Conservation (phyloP, 92 coral and sea anemone genomes). For the Muricea muricata region DNA sequence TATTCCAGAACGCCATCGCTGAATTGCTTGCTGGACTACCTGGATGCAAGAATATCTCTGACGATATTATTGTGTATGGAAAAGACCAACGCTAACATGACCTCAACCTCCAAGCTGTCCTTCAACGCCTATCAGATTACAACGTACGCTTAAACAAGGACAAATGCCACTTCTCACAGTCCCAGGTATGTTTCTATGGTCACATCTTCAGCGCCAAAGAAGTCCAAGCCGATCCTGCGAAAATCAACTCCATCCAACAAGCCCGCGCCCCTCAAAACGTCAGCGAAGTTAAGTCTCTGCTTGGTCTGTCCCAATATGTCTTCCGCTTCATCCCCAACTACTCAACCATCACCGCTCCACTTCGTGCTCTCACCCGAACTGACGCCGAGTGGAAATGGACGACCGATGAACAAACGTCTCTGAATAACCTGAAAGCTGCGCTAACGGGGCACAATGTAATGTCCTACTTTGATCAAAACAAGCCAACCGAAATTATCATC, state of each 20-base stretch:
- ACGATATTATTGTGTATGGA: conserved; percentile 35
- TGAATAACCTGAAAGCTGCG: conserved; percentile 58
- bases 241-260: conserved; percentile 48
- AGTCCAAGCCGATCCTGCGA: conserved; percentile 28
- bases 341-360: conserved; percentile 63
- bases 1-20: conserved; percentile 46
- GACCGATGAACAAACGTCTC: conserved; percentile 56
- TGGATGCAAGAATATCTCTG: conserved; percentile 45
- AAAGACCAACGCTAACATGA: conserved; percentile 50
- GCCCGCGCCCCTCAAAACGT: conserved; percentile 53
- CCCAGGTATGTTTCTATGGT: conserved; percentile 59
- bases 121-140: conserved; percentile 52
- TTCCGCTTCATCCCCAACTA: conserved; percentile 43
- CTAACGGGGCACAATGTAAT: conserved; percentile 64
- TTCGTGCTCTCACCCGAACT: conserved; percentile 58
- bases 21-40: conserved; percentile 32
- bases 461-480: conserved; percentile 64
- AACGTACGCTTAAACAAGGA: conserved; percentile 65
- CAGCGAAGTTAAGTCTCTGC: conserved; percentile 39
- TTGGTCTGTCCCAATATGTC: conserved; percentile 51
- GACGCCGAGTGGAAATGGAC: conserved; percentile 67
- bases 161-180: conserved; percentile 56
- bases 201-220: conserved; percentile 49
- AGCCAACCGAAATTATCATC: neutral
- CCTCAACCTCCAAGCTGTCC: conserved; percentile 59